Percentiles rank a stretch among this genome's conserved stretches.
Conservation (phyloP, 2,888 invertebrate genomes). For the Drosophila kokeensis region DNA sequence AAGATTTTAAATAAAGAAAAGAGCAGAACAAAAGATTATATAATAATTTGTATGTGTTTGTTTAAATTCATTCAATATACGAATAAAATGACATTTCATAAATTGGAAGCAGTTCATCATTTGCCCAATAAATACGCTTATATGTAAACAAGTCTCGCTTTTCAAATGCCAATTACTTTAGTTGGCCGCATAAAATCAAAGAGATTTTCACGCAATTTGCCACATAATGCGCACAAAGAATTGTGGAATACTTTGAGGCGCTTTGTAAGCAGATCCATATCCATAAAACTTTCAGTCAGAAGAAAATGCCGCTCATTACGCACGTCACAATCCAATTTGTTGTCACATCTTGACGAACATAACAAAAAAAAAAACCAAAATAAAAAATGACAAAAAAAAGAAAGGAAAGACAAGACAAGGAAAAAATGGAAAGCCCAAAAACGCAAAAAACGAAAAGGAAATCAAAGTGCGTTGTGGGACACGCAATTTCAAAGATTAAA, state of each 20-base stretch:
- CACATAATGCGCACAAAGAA: constrained; percentile 26
- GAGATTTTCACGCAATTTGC: constrained; percentile 42
- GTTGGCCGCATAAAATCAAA: constrained; percentile 43
- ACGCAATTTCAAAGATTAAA: constrained; percentile 72
- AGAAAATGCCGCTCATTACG: constrained; percentile 67
- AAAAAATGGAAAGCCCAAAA: constrained; percentile 10
- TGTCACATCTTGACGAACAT: constrained; percentile 64
- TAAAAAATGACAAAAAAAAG: background rate
- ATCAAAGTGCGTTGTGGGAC: constrained; percentile 56
- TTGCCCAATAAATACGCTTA: background rate
- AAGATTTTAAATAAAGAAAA: background rate
- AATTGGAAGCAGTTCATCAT: background rate
- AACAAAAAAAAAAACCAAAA: constrained; percentile 28
- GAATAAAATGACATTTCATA: background rate
- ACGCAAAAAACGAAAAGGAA: constrained; percentile 30
- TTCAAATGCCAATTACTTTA: constrained; percentile 18
- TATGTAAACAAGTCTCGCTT: background rate
- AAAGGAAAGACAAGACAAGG: constrained; percentile 4
- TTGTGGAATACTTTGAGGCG: constrained; percentile 19
- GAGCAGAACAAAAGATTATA: background rate
- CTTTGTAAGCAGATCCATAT: constrained; percentile 20
- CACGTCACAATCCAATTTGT: constrained; percentile 74
- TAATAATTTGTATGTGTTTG: background rate
- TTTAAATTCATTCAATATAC: background rate
- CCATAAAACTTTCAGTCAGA: constrained; percentile 30